Base-by-base conservation (phyloP, 2,113 vertebrate species). In the Pristiophorus japonicus region DNA sequence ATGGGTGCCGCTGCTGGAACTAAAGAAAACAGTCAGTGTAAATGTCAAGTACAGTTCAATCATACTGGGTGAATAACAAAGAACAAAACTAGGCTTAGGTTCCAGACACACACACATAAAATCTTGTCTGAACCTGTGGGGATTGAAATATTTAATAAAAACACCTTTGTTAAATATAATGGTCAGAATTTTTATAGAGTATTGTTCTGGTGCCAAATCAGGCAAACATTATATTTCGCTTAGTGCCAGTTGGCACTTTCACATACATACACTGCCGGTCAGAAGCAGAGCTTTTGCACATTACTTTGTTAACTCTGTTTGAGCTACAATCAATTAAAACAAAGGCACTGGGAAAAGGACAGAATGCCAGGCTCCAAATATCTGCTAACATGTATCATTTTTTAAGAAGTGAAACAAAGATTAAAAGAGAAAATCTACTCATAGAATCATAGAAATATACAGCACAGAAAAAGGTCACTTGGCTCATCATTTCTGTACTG, bases 1-100 rank as follows among this genome's bases (percentile, higher is more conserved):
- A 96, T 0, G 0, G 96, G 0, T 22, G 96, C 63, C 34, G 96
- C 95, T 0, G 96, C 96, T 18, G 92, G 24, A 55, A 45, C 92
- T 94, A 70, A 70, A 94, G 92, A 47, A 70, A 70, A 70, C 2
- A 67, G 38, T 47, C 22, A 47, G 20, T 27, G 11, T 30, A 14
- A 94, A 47, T 8, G 42, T 66, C 3, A 47, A 24, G 38, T 45
- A 67, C 34, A 8, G 91, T 42, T 67, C 91, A 94, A 24, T 94
- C 38, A 67, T 47, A 66, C 6, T 94, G 38, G 42, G 62, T 51
- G 45, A 94, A 45, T 42, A 10, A 55, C 38, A 70, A 45, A 66
- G 92, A 70, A 47, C 3, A 70, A 55, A 94, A 66, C 42, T 45
- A 66, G 24, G 42, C 42, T 94, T 70, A 45, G 42, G 42, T 47